phyloP scores from a whole-genome alignment of 2,113 vertebrate genomes.

The Alces alces region DNA sequence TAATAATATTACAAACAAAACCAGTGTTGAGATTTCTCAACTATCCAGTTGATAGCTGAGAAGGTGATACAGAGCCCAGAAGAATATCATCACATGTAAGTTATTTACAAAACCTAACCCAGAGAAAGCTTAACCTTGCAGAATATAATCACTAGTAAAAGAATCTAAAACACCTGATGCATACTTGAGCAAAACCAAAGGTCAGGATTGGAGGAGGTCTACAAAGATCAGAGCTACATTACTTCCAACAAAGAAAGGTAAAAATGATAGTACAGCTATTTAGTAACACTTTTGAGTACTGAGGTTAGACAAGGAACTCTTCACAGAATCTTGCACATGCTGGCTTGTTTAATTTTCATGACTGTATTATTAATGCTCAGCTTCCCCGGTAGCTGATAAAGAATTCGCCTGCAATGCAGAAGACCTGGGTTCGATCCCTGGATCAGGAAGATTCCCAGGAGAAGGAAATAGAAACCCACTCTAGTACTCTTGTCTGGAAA shows the following conservation, averaged over 20 bases:
- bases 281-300: neutral
- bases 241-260: neutral
- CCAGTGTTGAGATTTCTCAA: neutral
- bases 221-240: neutral
- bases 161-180: neutral
- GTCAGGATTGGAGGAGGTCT: neutral
- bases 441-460: neutral
- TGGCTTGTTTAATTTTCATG: neutral
- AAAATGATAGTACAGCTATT: neutral
- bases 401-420: neutral
- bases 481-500: neutral
- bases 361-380: neutral
- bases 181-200: neutral
- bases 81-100: neutral
- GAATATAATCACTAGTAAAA: neutral
- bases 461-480: neutral
- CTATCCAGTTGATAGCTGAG: neutral
- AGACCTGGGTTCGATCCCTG: neutral
- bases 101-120: slow-evolving; percentile 2
- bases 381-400: neutral
- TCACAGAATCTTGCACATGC: neutral
- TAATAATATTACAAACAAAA: slow-evolving; percentile 24
- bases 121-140: neutral
- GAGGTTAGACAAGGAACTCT: neutral
- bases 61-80: neutral